Percentiles rank a stretch among this genome's conserved stretches.
Conservation (phyloP, 2,797 vertebrate species). For the Crenichthys baileyi region DNA sequence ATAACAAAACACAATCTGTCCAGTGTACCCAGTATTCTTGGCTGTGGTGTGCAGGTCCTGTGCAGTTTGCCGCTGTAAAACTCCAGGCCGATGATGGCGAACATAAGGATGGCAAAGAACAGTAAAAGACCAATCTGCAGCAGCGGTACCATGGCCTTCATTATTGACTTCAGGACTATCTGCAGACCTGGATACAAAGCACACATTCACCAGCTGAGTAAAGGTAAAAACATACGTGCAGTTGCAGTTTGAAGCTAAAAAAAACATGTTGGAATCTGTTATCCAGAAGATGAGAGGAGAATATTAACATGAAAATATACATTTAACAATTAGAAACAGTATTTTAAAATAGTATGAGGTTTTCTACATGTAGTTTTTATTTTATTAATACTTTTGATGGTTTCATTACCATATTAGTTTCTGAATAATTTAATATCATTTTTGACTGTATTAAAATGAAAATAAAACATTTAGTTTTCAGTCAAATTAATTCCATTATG, state of each 20-base stretch:
- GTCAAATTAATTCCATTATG: not conserved
- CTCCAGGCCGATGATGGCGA: constrained; percentile 98
- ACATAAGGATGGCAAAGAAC: constrained; percentile 99
- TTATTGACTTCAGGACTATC: constrained; percentile 98
- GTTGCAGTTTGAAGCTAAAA: not conserved
- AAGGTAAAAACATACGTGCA: not conserved
- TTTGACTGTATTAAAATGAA: too few relatives aligned
- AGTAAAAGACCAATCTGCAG: constrained; percentile 97
- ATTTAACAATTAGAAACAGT: not conserved
- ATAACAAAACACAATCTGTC: not conserved
- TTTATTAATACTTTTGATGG: not conserved
- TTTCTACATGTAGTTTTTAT: not conserved
- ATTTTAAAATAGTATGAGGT: not conserved
- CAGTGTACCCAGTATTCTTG: constrained; percentile 70
- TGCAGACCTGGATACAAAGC: constrained; percentile 86
- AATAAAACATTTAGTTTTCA: not conserved
- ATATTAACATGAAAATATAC: not conserved
- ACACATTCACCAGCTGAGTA: constrained; percentile 13
- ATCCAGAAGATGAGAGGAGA: not conserved
- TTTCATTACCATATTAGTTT: not conserved
- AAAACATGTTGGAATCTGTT: not conserved
- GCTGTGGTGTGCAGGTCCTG: constrained; percentile 83
- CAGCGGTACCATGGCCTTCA: constrained; percentile 99
- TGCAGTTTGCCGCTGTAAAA: constrained; percentile 97
- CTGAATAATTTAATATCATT: not conserved